These are phyloP conservation scores for Argyresthia albistria DNA, from an alignment of 2,888 invertebrate genomes.

Conservation along the genomic window DNA sequence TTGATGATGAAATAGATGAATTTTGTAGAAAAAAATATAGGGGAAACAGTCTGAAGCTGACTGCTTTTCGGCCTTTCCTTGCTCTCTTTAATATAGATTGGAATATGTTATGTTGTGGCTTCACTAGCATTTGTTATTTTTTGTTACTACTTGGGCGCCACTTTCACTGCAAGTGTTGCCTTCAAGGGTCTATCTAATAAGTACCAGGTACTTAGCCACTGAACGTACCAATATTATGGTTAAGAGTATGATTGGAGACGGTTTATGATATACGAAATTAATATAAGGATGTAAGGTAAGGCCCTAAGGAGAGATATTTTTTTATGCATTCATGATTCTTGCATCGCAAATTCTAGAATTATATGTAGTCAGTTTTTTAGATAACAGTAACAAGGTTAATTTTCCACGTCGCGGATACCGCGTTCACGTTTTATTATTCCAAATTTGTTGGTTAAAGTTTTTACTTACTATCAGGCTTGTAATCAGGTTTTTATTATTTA, in stretches of 20 bases:
- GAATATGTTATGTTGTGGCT: slow-evolving; percentile 51
- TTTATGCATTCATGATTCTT: slow-evolving; percentile 67
- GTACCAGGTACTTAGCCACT: background rate
- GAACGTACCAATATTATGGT: background rate
- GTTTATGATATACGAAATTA: slow-evolving; percentile 61
- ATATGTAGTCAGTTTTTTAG: slow-evolving; percentile 34
- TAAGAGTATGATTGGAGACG: slow-evolving; percentile 67
- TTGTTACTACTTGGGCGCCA: slow-evolving; percentile 22
- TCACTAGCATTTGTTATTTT: slow-evolving; percentile 26
- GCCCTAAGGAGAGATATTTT: slow-evolving; percentile 69
- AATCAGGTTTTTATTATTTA: slow-evolving; percentile 55
- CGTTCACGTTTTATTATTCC: slow-evolving; percentile 30
- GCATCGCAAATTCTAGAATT: slow-evolving; percentile 41
- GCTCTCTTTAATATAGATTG: slow-evolving; percentile 49
- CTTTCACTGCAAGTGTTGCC: slow-evolving; percentile 39
- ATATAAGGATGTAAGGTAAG: slow-evolving; percentile 69
- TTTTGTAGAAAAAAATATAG: slow-evolving; percentile 12
- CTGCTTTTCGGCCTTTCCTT: slow-evolving; percentile 45
- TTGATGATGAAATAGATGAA: slow-evolving; percentile 39
- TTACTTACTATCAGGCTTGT: slow-evolving; percentile 56
- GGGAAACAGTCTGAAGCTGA: slow-evolving; percentile 12
- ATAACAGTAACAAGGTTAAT: background rate
- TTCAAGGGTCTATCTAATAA: slow-evolving; percentile 22
- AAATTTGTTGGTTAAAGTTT: slow-evolving; percentile 62
- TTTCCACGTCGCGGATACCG: slow-evolving; percentile 12